A percentile compares a stretch with the other conserved stretches of the same genome.
phyloP scores from a whole-genome alignment of 2,888 invertebrate genomes.

The Agonopterix subpropinquella region DNA sequence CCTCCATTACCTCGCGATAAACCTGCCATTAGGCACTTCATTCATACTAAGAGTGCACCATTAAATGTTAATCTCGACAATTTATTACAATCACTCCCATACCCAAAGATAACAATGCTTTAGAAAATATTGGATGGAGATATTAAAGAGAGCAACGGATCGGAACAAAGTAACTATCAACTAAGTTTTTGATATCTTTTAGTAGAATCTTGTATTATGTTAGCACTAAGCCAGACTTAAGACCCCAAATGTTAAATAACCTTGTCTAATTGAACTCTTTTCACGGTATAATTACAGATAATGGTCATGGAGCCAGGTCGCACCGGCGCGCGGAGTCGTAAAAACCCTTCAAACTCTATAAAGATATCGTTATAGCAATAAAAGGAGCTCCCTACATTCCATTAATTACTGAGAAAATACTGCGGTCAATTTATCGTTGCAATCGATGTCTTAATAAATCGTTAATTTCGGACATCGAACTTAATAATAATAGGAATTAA shows the following conservation, averaged over 20 bases:
- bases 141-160: no score
- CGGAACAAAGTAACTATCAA: no score
- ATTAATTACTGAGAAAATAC: conserved; percentile 56
- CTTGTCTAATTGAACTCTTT: neutral
- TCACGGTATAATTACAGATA: conserved; percentile 16
- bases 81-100: conserved; percentile 38
- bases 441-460: conserved; percentile 57
- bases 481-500: conserved; percentile 30
- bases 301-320: conserved; percentile 16
- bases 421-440: conserved; percentile 49
- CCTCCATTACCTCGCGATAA: conserved; percentile 51
- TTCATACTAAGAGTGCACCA: conserved; percentile 46
- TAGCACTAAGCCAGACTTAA: no score
- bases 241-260: no score
- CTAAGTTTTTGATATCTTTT: no score
- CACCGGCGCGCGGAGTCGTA: conserved; percentile 25
- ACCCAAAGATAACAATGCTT: conserved; percentile 24
- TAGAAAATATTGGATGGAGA: no score
- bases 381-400: conserved; percentile 40
- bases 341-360: conserved; percentile 48
- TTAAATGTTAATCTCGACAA: conserved; percentile 51
- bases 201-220: no score
- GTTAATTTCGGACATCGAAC: conserved; percentile 41
- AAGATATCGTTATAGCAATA: conserved; percentile 57
- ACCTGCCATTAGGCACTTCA: conserved; percentile 53